Base-by-base conservation (phyloP, 2,888 invertebrate genomes). In the Therioaphis trifolii region DNA sequence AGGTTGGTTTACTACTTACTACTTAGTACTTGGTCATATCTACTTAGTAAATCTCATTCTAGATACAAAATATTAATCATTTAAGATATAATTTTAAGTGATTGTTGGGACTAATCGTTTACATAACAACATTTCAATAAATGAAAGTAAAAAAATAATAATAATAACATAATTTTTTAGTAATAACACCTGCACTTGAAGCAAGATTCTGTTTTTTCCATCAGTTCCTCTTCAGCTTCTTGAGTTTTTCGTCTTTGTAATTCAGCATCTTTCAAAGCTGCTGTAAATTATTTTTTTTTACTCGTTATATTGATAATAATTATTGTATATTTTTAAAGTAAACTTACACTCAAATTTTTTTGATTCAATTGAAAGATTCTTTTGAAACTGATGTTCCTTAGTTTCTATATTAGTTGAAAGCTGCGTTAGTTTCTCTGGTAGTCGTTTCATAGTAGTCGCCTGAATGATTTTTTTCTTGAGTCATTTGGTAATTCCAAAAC, bases 401-500 rank as follows among this genome's bases (percentile, higher is more conserved):
- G 79, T 72, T 61, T 86, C 85, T 69, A 85, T 84, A 76, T 84
- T 75, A 35, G 79, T 84, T 79, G 86, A 85, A 43, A 85, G 27
- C 49, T 85, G 76, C 29, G 55, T 52, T 24, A 86, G 27, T 40
- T 74, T 85, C 4, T 86, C 85, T 66, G 75, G 82, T 52, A 74
- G 82, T 43, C 75, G 84, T 66, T 86, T 84, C 21, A 29, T 61
- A 18, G 29, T 27, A 18, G 29, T 82, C 69, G 80, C 80, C 55
- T 87, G 87, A 80, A 85, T 86, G 27, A 86, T 77, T 46, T 86
- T n/a, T 87, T 87, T 87, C 87, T 80, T 87, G 86, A 27, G 85
- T 85, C 55, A 87, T 86, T 87, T 90, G 90, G 85, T 89, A 89
- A 11, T 88, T 88, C 89, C 89, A 90, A 86, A 90, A 90, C 43